Conservation (phyloP, 2,888 invertebrate genomes). For the Tridacna crocea region DNA sequence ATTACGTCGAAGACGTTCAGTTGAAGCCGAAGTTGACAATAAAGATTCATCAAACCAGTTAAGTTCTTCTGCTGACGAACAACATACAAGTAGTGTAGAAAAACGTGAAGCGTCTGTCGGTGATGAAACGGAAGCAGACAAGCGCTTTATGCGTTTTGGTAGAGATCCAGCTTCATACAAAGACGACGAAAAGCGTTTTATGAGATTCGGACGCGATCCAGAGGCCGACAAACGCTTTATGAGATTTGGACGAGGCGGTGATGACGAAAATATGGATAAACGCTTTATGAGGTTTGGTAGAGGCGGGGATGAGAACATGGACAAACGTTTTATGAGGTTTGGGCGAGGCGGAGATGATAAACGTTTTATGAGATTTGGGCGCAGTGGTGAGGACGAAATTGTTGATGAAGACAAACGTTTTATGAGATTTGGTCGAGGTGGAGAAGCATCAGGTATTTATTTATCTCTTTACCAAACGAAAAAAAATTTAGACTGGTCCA, state of each 20-base stretch:
- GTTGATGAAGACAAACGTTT: constrained; percentile 67
- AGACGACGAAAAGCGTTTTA: constrained; percentile 67
- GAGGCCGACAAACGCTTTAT: constrained; percentile 69
- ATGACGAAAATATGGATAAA: constrained; percentile 47
- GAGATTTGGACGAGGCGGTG: constrained; percentile 66
- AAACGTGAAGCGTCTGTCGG: constrained; percentile 54
- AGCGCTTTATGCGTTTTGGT: constrained; percentile 78
- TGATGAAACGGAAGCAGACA: constrained; percentile 54
- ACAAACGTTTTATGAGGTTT: constrained; percentile 76
- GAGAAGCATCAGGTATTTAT: constrained; percentile 18
- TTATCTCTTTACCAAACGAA: neutral
- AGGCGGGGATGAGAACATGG: constrained; percentile 40
- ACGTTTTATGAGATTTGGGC: constrained; percentile 71
- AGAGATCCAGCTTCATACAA: constrained; percentile 59
- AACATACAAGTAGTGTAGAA: constrained; percentile 55
- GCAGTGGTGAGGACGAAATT: constrained; percentile 42
- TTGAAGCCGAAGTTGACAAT: constrained; percentile 37
- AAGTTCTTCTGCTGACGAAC: neutral
- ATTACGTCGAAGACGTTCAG: constrained; percentile 64
- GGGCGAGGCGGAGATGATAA: constrained; percentile 61
- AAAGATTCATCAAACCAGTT: constrained; percentile 7
- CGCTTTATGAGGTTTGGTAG: constrained; percentile 71
- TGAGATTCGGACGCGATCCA: constrained; percentile 66
- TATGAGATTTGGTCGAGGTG: constrained; percentile 74
- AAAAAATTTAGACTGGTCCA: too few species aligned